Evolutionary conservation across 2,888 invertebrate species (phyloP).

Genomic region (Cephus pulcher): DNA sequence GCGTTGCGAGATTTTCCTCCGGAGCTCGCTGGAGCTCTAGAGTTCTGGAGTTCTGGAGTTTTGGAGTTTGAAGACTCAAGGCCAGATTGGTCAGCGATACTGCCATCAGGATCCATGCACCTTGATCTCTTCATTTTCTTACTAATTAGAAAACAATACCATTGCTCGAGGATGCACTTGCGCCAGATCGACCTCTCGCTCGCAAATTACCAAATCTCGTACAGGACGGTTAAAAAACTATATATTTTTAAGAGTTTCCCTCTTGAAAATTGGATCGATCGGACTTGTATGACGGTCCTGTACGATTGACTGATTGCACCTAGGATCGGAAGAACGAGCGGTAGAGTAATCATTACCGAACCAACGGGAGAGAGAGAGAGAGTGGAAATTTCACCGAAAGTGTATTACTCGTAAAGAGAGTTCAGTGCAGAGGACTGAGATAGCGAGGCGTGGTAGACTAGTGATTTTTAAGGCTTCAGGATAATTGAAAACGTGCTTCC

Average conservation of each 20-base stretch:
- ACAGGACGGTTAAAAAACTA: too few species aligned
- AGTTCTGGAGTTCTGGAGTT: conserved; percentile 22
- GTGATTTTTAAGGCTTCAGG: not conserved
- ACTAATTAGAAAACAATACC: not conserved
- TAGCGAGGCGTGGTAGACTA: not conserved
- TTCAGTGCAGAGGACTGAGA: not conserved
- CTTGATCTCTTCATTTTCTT: not conserved
- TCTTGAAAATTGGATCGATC: too few species aligned
- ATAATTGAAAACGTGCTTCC: conserved; percentile 10
- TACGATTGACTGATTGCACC: too few species aligned
- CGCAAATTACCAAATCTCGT: too few species aligned
- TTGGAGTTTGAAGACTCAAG: conserved; percentile 11
- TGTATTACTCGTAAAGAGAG: not conserved
- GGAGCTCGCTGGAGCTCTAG: conserved; percentile 18
- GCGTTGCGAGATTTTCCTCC: conserved; percentile 31
- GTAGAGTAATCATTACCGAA: too few species aligned
- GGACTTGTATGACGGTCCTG: too few species aligned
- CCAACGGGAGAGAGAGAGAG: too few species aligned
- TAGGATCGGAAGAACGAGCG: too few species aligned
- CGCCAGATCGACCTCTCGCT: too few species aligned
- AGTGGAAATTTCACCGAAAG: not conserved
- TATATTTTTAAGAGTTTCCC: too few species aligned
- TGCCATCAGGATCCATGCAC: not conserved
- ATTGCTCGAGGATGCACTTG: too few species aligned
- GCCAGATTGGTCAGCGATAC: conserved; percentile 7